These are phyloP conservation scores for Julus scanicus DNA, from an alignment of 2,888 invertebrate genomes.

Conservation along the genomic window DNA sequence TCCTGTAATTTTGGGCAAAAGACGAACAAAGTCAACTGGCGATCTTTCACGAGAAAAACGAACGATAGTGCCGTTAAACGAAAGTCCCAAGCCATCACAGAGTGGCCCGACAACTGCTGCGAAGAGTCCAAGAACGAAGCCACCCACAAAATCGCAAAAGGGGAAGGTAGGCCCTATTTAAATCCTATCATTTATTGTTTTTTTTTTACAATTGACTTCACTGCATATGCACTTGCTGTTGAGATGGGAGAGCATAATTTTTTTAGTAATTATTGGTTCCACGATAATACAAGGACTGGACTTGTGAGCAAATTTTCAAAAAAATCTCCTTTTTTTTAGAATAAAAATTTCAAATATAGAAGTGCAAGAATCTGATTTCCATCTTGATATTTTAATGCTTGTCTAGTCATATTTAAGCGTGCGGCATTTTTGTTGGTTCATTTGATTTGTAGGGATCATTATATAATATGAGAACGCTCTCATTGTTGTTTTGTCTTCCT, in stretches of 20 bases:
- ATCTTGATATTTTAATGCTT: too few relatives aligned
- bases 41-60: conserved; percentile 57
- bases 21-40: conserved; percentile 78
- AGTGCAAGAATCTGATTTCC: too few relatives aligned
- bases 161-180: not conserved
- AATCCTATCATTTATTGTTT: not conserved
- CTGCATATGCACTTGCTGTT: not conserved
- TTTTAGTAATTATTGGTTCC: not conserved
- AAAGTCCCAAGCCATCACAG: conserved; percentile 47
- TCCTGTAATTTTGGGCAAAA: conserved; percentile 79
- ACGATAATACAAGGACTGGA: not conserved
- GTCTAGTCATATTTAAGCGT: too few relatives aligned
- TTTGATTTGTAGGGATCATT: not conserved
- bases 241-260: not conserved
- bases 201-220: not conserved
- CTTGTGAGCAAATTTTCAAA: not conserved
- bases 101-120: not conserved
- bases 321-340: not conserved
- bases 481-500: not conserved
- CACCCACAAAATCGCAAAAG: not conserved
- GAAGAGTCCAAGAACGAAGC: not conserved
- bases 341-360: too few relatives aligned
- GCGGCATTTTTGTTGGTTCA: not conserved
- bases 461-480: not conserved
- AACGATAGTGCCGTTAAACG: conserved; percentile 56